Conservation (phyloP, 2,888 invertebrate species). For the Caenorhabditis angaria region DNA sequence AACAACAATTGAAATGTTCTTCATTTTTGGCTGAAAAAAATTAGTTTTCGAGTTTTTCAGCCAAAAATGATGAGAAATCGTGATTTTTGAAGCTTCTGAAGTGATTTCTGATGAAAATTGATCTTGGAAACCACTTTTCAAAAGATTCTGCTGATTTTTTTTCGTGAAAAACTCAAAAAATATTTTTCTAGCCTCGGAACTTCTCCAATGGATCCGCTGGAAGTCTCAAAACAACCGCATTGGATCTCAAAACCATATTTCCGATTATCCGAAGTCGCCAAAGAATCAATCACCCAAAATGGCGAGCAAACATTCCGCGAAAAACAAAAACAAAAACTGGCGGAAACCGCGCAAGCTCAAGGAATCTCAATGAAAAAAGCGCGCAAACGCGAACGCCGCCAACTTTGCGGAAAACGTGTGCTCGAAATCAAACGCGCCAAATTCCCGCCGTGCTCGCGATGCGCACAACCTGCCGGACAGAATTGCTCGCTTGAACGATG, state of each 20-base stretch:
- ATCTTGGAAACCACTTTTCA: too few species aligned
- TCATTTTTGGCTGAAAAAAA: too few species aligned
- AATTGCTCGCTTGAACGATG: slow-evolving; percentile 59
- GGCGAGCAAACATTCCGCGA: slow-evolving; percentile 50
- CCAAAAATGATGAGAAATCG: too few species aligned
- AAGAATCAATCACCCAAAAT: slow-evolving; percentile 37
- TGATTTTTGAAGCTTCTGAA: too few species aligned
- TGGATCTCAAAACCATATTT: slow-evolving; percentile 70
- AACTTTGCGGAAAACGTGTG: slow-evolving; percentile 29
- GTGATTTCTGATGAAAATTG: too few species aligned
- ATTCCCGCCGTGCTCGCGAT: slow-evolving; percentile 58
- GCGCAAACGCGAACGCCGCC: slow-evolving; percentile 48
- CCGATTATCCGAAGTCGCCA: slow-evolving; percentile 57
- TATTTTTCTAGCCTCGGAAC: too few species aligned
- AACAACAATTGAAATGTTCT: too few species aligned
- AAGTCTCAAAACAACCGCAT: slow-evolving; percentile 61
- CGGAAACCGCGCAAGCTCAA: slow-evolving; percentile 37
- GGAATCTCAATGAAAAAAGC: slow-evolving; percentile 53
- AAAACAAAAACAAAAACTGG: slow-evolving; percentile 44
- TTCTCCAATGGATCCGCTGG: slow-evolving; percentile 43
- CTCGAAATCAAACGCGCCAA: slow-evolving; percentile 31
- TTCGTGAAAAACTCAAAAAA: too few species aligned
- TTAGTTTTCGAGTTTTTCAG: too few species aligned
- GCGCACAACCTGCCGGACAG: slow-evolving; percentile 63
- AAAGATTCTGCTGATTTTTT: too few species aligned